Evolutionary conservation across 2,888 invertebrate species (phyloP), one percentile per base, ranked within the genome.

Genomic region (Diloba caeruleocephala): DNA sequence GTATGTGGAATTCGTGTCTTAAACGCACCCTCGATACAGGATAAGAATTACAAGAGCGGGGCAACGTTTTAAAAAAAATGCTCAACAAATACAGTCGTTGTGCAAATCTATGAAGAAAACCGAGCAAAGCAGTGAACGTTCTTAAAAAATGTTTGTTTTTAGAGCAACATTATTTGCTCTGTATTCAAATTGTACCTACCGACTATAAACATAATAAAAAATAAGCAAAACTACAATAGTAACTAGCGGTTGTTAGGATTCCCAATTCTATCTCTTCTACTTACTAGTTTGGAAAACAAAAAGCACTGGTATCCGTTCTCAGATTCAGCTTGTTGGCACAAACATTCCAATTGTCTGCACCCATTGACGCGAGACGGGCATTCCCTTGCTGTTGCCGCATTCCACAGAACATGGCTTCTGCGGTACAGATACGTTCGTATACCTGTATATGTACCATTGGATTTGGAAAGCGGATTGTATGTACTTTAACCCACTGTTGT

Each of bases 281-380:
- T 54, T 60, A 52, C 44, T 66, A 50, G 50, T 60, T 55, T 17
- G 45, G 26, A 54, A 55, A 48, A 56, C 41, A 39, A 64, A 59
- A 67, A 59, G 53, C 56, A 26, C 26, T 39, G 43, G 44, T 49
- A 55, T 71, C 50, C 45, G 59, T 53, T 50, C 39, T 28, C 29
- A 52, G 48, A 65, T 65, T 51, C 55, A 48, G 59, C 51, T 58
- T 58, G 62, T 57, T 57, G 56, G 57, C 56, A 39, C 55, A 70
- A 72, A 60, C 76, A 81, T 81, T 81, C 77, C 80, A 45, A 74
- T 69, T 68, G 65, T 72, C 71, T 71, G 74, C 71, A 67, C 77
- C 75, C 76, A 77, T 75, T 70, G 79, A 76, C 63, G 72, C 63
- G 63, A 63, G 39, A 42, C 58, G 42, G 53, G 70, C 62, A 76